These are phyloP conservation scores for Ispidina picta DNA, from an alignment of 2,797 vertebrate species.

Conservation along the genomic window DNA sequence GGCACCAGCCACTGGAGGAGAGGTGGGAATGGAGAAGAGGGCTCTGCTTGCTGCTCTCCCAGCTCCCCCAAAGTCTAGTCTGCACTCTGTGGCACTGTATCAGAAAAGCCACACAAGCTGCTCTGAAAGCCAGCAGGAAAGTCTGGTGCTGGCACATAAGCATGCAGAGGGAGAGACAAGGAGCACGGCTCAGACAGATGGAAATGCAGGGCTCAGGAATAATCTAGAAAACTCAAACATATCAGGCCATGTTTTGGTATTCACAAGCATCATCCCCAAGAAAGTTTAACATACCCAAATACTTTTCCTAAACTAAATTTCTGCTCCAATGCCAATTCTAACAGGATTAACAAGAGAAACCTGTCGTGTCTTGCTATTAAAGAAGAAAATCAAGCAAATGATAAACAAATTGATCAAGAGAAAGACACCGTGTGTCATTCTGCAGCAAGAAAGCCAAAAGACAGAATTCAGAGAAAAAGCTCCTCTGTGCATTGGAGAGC, in stretches of 20 bases:
- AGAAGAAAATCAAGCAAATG: constrained; percentile 10
- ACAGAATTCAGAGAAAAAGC: constrained; percentile 34
- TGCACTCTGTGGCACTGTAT: not conserved
- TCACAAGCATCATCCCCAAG: not conserved
- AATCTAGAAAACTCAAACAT: not conserved
- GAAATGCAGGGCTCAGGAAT: not conserved
- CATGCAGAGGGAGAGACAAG: not conserved
- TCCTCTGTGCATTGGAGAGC: not conserved
- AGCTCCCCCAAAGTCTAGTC: not conserved
- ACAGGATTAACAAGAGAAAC: constrained; percentile 26
- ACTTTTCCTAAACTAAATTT: constrained; percentile 20
- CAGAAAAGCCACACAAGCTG: not conserved
- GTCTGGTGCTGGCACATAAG: not conserved
- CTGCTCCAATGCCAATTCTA: constrained; percentile 11
- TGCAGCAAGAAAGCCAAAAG: not conserved
- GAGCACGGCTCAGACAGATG: not conserved
- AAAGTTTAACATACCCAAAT: constrained; percentile 17
- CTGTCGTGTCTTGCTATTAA: constrained; percentile 21
- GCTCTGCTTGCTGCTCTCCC: not conserved
- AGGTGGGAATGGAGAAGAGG: not conserved
- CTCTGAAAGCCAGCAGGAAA: not conserved
- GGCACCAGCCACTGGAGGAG: not conserved
- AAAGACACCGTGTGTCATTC: constrained; percentile 1
- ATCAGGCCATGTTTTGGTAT: not conserved
- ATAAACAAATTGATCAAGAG: constrained; percentile 52